Evolutionary conservation across 2,888 invertebrate species (phyloP), one percentile per base, ranked within the genome.

Genomic region (Pammene fasciana): DNA sequence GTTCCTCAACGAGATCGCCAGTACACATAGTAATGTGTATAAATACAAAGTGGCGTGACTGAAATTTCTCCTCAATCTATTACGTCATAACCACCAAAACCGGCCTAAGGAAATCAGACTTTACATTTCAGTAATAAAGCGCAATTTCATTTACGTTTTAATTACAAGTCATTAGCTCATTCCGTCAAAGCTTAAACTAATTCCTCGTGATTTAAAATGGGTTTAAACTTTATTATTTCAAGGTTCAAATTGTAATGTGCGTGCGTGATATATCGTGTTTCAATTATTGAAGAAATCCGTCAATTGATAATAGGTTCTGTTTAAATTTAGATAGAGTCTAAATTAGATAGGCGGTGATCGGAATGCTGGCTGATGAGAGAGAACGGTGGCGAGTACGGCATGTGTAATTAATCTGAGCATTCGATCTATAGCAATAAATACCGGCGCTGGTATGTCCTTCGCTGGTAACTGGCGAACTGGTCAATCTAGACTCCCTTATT

Each of bases 341-440:
- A 79, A 84, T 83, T 81, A 76, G 76, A 77, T 75, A 75, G 76
- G 75, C 75, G 70, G 72, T 74, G 74, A 72, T 75, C 82, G 88
- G 89, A 88, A 89, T 89, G 85, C 79, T 75, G 78, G 78, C 81
- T 82, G 86, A 86, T 86, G 86, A 84, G 82, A 80, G 68, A 67
- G 61, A 71, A 60, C 65, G 72, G 72, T 72, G 71, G 71, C 68
- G 65, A 66, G 71, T 71, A 82, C 77, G 76, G 85, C 82, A 85
- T 87, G 81, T 85, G 86, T 87, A 88, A 87, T 87, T 87, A 87
- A 87, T 87, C 86, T 86, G 80, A 82, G 84, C 84, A 84, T 85
- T 87, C 82, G 83, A 87, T 88, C 86, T 87, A 86, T 83, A 86
- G 83, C 86, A 86, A 86, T 86, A 87, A 87, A 87, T 87, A 86